Base-by-base conservation (phyloP, 2,113 vertebrate genomes). In the Channa maculata region DNA sequence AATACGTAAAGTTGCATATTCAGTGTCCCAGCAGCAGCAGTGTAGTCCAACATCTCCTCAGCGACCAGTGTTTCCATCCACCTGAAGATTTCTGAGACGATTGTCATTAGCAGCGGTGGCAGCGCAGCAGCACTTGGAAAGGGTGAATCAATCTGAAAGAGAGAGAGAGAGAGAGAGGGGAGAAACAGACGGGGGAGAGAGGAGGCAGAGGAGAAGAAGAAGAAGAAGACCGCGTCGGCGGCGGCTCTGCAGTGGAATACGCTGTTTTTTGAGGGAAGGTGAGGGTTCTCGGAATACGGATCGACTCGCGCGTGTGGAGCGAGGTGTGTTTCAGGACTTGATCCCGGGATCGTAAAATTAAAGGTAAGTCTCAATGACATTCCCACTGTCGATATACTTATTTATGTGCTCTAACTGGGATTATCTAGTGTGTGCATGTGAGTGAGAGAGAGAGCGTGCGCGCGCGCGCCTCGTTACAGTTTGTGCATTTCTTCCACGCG, bases 241-340 rank as follows among this genome's bases (percentile, higher is more conserved):
- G 85, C 85, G 79, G 86, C 88, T 92, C 90, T 86, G 92, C 92
- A 91, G 92, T 91, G 86, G 87, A 88, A 88, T 80, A 87, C 80
- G 82, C 82, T 82, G 73, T 65, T 62, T 82, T 92, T 76, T 79
- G 73, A 44, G 71, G 63, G 75, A 87, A 83, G 84, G 71, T 86
- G 82, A 65, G 84, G 73, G 66, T 69, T 83, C 54, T 63, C 76
- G 85, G 75, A 82, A 65, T 79, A 34, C 43, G 24, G 24, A 24
- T 24, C 63, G 43, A 69, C 62, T 71, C 7, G 70, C 58, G 76
- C 77, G 67, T 55, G 46, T 11, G 41, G 49, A 70, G 64, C 81
- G n/a, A 55, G 77, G 72, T 15, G 71, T 0, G 2, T 68, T 75
- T 64, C 65, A 38, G 81, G 75, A 84, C 84, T 64, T 78, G 54